A percentile compares a stretch with the other conserved stretches of the same genome.
Evolutionary conservation across 2,888 invertebrate species (phyloP).

Genomic region (Pterobdella sp.): DNA sequence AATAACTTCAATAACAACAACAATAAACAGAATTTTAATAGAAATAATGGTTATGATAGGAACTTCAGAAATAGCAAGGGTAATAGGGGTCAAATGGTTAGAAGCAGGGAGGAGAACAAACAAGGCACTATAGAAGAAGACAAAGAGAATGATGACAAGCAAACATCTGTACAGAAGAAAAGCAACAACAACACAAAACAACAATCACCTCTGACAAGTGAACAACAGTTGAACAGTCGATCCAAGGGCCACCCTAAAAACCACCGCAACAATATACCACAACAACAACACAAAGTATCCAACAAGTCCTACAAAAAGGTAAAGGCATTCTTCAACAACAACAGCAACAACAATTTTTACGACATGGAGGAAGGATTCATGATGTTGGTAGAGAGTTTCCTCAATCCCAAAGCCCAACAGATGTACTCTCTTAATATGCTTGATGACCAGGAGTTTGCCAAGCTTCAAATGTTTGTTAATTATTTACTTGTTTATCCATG

Average conservation of each 20-base stretch:
- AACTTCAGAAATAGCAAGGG: background rate
- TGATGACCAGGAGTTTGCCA: conserved; percentile 12
- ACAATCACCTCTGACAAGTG: background rate
- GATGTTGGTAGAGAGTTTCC: too few species aligned
- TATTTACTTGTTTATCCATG: background rate
- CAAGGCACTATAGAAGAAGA: background rate
- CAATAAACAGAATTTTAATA: background rate
- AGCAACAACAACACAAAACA: background rate
- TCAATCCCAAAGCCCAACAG: conserved; percentile 6
- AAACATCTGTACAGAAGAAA: too few species aligned
- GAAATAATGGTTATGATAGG: background rate
- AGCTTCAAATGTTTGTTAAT: background rate
- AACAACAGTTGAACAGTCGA: background rate
- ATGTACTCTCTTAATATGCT: background rate
- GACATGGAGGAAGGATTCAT: background rate
- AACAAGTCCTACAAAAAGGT: background rate
- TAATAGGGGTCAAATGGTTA: too few species aligned
- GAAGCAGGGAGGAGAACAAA: background rate
- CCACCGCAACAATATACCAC: background rate
- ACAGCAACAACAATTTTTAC: background rate
- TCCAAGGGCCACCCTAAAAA: too few species aligned
- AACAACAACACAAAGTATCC: conserved; percentile 4
- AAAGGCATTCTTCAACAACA: background rate
- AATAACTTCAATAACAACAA: background rate
- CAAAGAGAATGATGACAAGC: background rate